Conservation (phyloP, 2,113 vertebrate species). For the Climacteris rufus region DNA sequence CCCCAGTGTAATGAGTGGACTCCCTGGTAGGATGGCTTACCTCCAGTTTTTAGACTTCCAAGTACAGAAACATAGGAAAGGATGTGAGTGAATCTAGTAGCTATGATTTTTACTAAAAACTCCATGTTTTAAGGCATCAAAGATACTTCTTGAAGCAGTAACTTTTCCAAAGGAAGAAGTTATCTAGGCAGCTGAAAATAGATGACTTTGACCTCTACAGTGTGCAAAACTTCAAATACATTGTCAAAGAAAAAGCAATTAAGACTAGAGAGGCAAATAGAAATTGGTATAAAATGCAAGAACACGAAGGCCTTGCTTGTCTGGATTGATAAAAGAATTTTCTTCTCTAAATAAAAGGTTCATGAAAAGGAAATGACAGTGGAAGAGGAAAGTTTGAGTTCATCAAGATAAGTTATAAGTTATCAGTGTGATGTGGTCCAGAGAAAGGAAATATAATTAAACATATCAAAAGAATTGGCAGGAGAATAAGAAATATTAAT, state of each 20-base stretch:
- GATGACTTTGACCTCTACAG: not conserved
- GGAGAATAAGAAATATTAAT: not conserved
- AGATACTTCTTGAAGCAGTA: not conserved
- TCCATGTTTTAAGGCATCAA: fast-evolving
- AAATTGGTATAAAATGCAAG: not conserved
- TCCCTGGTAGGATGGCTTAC: not conserved
- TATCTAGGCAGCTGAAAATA: not conserved
- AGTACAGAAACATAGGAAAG: not conserved
- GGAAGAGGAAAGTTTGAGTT: not conserved
- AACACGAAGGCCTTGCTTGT: not conserved
- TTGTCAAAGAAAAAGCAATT: constrained; percentile 20
- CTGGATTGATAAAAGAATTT: not conserved
- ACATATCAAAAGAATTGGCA: not conserved
- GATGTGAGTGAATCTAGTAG: not conserved
- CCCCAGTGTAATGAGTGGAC: not conserved
- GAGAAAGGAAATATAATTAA: constrained; percentile 8
- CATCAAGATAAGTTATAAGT: not conserved
- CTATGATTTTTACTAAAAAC: not conserved
- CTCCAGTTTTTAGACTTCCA: not conserved
- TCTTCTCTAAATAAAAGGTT: not conserved
- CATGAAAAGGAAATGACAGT: not conserved
- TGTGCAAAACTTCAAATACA: not conserved
- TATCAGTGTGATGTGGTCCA: not conserved
- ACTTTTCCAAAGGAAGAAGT: not conserved
- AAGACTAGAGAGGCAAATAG: not conserved